A percentile compares a stretch with the other conserved stretches of the same genome.
Evolutionary conservation across 1,140 invertebrate species (phyloP).

Genomic region (Trypoxylus dichotomus): DNA sequence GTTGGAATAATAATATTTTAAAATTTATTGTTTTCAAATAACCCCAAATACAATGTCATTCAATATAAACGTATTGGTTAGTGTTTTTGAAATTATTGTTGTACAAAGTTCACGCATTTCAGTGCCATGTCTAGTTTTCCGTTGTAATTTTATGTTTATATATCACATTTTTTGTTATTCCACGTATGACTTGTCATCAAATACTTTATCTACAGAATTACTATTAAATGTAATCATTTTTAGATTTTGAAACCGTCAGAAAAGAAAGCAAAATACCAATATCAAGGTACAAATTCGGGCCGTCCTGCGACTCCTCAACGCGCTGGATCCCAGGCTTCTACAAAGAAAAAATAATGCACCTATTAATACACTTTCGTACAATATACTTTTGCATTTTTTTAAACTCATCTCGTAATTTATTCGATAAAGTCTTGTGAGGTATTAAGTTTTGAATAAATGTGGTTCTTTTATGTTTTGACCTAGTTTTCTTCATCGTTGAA

Average conservation of each 20-base stretch:
- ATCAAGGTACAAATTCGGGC: slow-evolving; percentile 79
- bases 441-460: slow-evolving; percentile 29
- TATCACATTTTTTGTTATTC: no score
- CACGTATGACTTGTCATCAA: no score
- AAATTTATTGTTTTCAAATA: no score
- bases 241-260: slow-evolving; percentile 98
- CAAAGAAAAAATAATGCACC: slow-evolving; percentile 75
- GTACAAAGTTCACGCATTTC: no score
- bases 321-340: slow-evolving; percentile 62
- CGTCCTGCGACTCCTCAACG: slow-evolving; percentile 87
- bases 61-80: no score
- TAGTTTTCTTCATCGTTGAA: background rate
- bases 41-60: no score
- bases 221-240: background rate
- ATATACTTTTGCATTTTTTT: slow-evolving; percentile 32
- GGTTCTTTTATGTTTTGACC: slow-evolving; percentile 26
- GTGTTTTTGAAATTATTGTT: no score
- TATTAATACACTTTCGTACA: slow-evolving; percentile 4
- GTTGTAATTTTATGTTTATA: no score
- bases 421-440: slow-evolving; percentile 27
- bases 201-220: no score
- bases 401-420: slow-evolving; percentile 33
- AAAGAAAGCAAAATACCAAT: slow-evolving; percentile 99
- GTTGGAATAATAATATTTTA: no score
- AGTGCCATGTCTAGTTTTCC: no score